These are phyloP conservation scores for Channa striata DNA, from an alignment of 2,797 vertebrate genomes.

Conservation along the genomic window DNA sequence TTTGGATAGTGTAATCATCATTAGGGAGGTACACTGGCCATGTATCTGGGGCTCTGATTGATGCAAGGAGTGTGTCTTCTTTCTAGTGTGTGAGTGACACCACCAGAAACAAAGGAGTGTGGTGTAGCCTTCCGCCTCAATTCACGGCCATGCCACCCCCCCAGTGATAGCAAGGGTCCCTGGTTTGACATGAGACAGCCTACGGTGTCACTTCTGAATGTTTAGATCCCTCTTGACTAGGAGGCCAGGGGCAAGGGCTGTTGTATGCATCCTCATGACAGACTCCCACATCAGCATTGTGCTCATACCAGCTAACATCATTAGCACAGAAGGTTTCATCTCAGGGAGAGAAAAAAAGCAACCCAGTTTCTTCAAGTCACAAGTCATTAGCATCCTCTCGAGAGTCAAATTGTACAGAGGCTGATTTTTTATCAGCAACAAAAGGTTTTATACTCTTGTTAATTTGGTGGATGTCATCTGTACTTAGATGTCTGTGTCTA, in stretches of 20 bases:
- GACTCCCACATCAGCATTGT: slow-evolving; percentile 83
- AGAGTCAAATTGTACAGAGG: slow-evolving; percentile 83
- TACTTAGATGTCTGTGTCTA: slow-evolving; percentile 83
- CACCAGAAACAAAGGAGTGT: slow-evolving; percentile 79
- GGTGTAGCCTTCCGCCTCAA: slow-evolving; percentile 74
- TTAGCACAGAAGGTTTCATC: slow-evolving; percentile 82
- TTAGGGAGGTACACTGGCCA: slow-evolving; percentile 56
- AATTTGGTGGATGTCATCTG: slow-evolving; percentile 83
- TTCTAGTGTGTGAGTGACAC: slow-evolving; percentile 77
- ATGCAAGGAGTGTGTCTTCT: slow-evolving; percentile 80
- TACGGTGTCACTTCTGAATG: slow-evolving; percentile 83
- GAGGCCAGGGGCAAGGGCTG: slow-evolving; percentile 84
- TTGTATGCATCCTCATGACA: slow-evolving; percentile 81
- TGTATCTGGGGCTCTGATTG: slow-evolving; percentile 76
- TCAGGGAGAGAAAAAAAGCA: slow-evolving; percentile 73
- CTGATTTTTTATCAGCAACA: slow-evolving; percentile 80
- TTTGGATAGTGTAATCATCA: slow-evolving; percentile 40
- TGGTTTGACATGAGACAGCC: slow-evolving; percentile 85
- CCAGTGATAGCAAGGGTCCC: slow-evolving; percentile 77
- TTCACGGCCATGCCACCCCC: slow-evolving; percentile 69
- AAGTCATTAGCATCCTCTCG: slow-evolving; percentile 83
- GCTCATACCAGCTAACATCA: slow-evolving; percentile 83
- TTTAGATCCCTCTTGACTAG: slow-evolving; percentile 85
- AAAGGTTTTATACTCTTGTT: slow-evolving; percentile 82
- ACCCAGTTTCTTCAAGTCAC: slow-evolving; percentile 84